Conservation (phyloP, 1,140 invertebrate species). For the Bombus confusus region DNA sequence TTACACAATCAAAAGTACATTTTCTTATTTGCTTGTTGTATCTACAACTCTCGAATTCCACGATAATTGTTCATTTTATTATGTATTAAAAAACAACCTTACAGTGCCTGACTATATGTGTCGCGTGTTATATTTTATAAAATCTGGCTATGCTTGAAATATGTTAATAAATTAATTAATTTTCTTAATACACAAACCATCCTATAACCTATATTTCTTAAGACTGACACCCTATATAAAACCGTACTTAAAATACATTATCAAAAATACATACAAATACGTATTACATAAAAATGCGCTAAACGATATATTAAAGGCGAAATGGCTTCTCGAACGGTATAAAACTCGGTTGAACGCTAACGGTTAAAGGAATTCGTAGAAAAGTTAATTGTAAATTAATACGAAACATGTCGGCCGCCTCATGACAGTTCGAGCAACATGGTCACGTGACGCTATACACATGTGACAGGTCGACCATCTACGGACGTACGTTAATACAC, state of each 20-base stretch:
- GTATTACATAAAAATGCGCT: too few relatives aligned
- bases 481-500: background rate
- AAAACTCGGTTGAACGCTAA: background rate
- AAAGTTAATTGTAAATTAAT: conserved; percentile 10
- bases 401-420: background rate
- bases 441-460: conserved; percentile 12
- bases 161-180: too few relatives aligned
- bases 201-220: too few relatives aligned
- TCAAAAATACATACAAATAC: too few relatives aligned
- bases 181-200: too few relatives aligned
- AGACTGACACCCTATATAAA: too few relatives aligned
- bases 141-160: too few relatives aligned
- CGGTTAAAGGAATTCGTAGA: background rate
- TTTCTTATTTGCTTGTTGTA: background rate
- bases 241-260: too few relatives aligned
- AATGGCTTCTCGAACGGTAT: background rate
- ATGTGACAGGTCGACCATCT: background rate
- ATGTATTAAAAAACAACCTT: background rate
- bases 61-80: background rate
- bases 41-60: background rate
- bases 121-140: too few relatives aligned
- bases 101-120: too few relatives aligned
- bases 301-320: too few relatives aligned
- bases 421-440: background rate
- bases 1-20: background rate